Base-by-base conservation (phyloP, 2,888 invertebrate genomes). In the Tenthredo livida region DNA sequence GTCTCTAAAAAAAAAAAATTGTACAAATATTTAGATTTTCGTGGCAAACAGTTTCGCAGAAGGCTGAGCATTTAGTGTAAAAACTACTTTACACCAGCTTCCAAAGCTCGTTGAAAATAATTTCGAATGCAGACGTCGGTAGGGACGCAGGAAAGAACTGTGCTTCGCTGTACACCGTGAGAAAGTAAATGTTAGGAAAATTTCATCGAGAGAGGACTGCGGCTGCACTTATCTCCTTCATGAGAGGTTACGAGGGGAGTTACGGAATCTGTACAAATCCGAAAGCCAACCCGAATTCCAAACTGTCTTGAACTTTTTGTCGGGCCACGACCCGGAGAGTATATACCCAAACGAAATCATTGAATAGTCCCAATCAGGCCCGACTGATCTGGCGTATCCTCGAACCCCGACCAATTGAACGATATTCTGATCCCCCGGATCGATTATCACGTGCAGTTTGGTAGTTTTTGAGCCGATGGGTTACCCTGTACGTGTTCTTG, bases 341-440 rank as follows among this genome's bases (percentile, higher is more conserved):
- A n/a, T 50, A n/a, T 50, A 17, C 50, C 50, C 0, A 50, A 50
- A 17, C 17, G 87, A 89, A 91, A 89, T 89, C 86, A 58, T 89
- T 92, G 90, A 91, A 92, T 91, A 88, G 90, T 89, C 90, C 90
- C 92, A 92, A 93, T 93, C 91, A 91, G 88, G 87, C 86, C 65
- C 84, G 87, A 89, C 89, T 89, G 89, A 89, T 89, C 89, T 89
- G 85, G 88, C 87, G 87, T 89, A 89, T 89, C 89, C 84, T 73
- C 70, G 65, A 29, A 65, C 67, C 85, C 85, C 12, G 37, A 80
- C 7, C 17, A 40, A 80, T 61, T 61, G 80, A 80, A 65, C 80
- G 80, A 80, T 25, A 33, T 61, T 21, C 40, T 25, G 37, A 25
- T 12, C 80, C 83, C 83, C 83, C 12, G 33, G 37, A 37, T 40